Base-by-base conservation (phyloP, 1,140 invertebrate genomes). In the Drosophila micromelanica region DNA sequence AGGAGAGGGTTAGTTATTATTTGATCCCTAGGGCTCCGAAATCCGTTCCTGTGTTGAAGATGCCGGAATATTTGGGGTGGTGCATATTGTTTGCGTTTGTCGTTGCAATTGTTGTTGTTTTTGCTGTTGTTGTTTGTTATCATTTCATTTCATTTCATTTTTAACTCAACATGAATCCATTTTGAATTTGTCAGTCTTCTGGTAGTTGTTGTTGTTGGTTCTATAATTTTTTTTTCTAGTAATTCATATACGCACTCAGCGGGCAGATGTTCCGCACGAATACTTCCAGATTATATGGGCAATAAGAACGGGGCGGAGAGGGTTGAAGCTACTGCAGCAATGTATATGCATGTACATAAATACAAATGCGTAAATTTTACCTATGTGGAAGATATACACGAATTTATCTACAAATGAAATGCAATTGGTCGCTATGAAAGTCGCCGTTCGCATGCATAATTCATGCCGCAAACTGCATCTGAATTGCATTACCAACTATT, bases 101-200 rank as follows among this genome's bases (percentile, higher is more conserved):
- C 11, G 11, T 45, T 48, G 2, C 17, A 27, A 8, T 42, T 57
- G 32, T 63, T 63, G 32, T 49, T 71, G 9, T 20, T 78, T 76
- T 51, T 63, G 64, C 59, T 85, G 62, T 38, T 52, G 32, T 42
- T 65, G 64, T 76, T 78, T 77, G 71, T 69, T 73, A 76, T 78
- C 78, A 79, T 74, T 87, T 80, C 70, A 79, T 78, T 85, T 85
- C 64, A 74, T 78, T 85, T 85, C 64, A 74, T 65, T 79, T 87
- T 71, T 89, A 76, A 64, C 60, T 55, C 30, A 42, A 55, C 32
- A 56, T 46, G 73, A 52, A 68, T 61, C 84, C 85, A 87, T 89
- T 87, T 87, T 89, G 85, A 79, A 84, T 77, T 67, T 74, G 62
- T 67, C 63, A 45, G 63, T 7, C 32, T 13, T 40, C 13, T 17